Evolutionary conservation across 2,113 vertebrate genomes (phyloP).

Genomic region (Trinectes maculatus): DNA sequence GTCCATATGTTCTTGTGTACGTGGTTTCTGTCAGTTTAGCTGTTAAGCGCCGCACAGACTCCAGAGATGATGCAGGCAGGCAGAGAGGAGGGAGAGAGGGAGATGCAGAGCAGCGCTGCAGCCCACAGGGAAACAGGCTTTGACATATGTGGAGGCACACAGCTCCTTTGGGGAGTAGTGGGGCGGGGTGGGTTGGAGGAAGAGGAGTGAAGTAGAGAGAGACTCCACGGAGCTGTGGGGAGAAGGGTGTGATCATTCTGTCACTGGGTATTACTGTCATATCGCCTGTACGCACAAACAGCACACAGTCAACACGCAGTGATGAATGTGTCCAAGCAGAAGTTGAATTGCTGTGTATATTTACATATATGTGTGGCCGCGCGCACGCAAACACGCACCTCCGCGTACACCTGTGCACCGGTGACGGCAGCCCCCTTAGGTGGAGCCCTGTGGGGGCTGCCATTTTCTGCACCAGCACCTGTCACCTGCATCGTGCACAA

Average conservation of each 20-base stretch:
- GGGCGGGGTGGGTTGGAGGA: not conserved
- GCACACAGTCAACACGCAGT: slow-evolving; percentile 1
- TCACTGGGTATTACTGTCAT: slow-evolving; percentile 68
- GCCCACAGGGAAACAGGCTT: slow-evolving; percentile 67
- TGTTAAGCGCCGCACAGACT: slow-evolving; percentile 4
- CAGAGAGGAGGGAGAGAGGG: slow-evolving; percentile 13
- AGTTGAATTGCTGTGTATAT: slow-evolving; percentile 29
- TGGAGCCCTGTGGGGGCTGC: slow-evolving; percentile 66
- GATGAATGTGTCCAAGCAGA: slow-evolving; percentile 34
- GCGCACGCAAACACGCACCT: slow-evolving; percentile 20
- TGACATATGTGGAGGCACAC: slow-evolving; percentile 73
- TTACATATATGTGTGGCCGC: slow-evolving; percentile 21
- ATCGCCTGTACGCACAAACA: slow-evolving; percentile 22
- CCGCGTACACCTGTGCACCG: slow-evolving; percentile 19
- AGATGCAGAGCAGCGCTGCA: slow-evolving; percentile 49
- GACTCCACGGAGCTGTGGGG: slow-evolving; percentile 62
- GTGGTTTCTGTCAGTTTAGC: slow-evolving; percentile 37
- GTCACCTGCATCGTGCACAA: slow-evolving; percentile 70
- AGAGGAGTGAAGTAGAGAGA: slow-evolving; percentile 51
- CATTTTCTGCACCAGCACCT: slow-evolving; percentile 75
- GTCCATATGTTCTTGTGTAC: slow-evolving; percentile 35
- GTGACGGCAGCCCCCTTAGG: slow-evolving; percentile 44
- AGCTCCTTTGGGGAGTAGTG: slow-evolving; percentile 53
- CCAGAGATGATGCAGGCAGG: slow-evolving; percentile 28
- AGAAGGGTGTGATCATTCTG: slow-evolving; percentile 77